Evolutionary conservation across 2,888 invertebrate genomes (phyloP), one percentile per base, ranked within the genome.

Genomic region (Stegana nigrithorax): DNA sequence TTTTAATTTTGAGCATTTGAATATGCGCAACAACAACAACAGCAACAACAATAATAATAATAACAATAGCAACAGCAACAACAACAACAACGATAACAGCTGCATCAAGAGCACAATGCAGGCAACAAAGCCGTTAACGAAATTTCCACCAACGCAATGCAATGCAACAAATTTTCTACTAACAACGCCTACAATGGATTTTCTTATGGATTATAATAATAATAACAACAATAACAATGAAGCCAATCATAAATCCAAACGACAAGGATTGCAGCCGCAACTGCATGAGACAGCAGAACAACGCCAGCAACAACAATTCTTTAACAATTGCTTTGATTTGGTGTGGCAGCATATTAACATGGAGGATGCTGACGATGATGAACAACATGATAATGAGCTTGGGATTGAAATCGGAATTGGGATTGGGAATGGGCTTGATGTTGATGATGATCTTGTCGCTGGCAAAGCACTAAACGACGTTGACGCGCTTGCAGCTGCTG

Each of bases 301-400:
- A 60, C 56, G 66, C 59, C 72, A 70, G 63, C 66, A 70, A 67
- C 73, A 78, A 65, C 73, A 80, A 74, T 76, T 80, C 72, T 77
- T 73, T 69, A 78, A 78, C 75, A 87, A 88, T 80, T 86, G 87
- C 62, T 88, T 87, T 74, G 86, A 87, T 74, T 86, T 87, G 70
- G 74, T 83, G 70, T 83, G 84, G 84, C 81, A 71, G 70, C 69
- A 71, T 59, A 51, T 62, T 59, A 36, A 56, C 25, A n/a, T n/a
- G n/a, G n/a, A n/a, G n/a, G n/a, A n/a, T n/a, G 60, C 45, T 58
- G 45, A 51, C 67, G 42, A 57, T 62, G 64, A 47, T 32, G 12
- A 6, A 32, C 32, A 14, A n/a, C 14, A 14, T 27, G 19, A 1
- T 47, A 19, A 36, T 27, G 26, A 29, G 12, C 42, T 51, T 27